These are phyloP conservation scores for Neogale vison DNA, from an alignment of 2,113 vertebrate genomes.

Conservation along the genomic window DNA sequence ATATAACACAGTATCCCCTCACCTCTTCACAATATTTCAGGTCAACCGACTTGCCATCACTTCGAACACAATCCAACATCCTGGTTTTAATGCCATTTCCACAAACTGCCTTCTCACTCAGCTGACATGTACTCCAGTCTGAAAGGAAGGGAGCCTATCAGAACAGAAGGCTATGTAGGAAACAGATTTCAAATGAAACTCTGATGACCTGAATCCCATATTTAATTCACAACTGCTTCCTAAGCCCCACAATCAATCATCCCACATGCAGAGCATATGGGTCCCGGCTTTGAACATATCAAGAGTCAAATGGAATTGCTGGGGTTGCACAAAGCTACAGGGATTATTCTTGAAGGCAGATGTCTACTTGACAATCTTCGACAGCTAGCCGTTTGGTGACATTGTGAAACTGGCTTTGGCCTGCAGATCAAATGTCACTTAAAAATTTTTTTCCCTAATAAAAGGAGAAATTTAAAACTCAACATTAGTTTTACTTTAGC, in stretches of 20 bases:
- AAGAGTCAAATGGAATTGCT: constrained; percentile 63
- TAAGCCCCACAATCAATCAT: constrained; percentile 68
- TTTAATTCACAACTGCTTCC: constrained; percentile 67
- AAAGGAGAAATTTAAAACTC: background rate
- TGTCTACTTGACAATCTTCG: constrained; percentile 47
- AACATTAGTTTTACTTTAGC: background rate
- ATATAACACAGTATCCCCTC: constrained; percentile 73
- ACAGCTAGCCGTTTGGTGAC: constrained; percentile 7
- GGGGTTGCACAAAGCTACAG: constrained; percentile 3
- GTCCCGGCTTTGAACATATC: constrained; percentile 52
- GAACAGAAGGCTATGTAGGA: background rate
- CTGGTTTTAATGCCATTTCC: constrained; percentile 95
- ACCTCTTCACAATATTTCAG: constrained; percentile 96
- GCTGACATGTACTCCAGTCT: constrained; percentile 99
- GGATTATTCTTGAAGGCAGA: constrained; percentile 67
- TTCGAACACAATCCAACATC: constrained; percentile 98
- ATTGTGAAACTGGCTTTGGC: background rate
- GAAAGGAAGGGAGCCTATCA: constrained; percentile 67
- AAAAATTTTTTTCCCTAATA: constrained; percentile 19
- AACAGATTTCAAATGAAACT: constrained; percentile 54
- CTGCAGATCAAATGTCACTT: constrained; percentile 34
- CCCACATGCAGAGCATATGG: constrained; percentile 60
- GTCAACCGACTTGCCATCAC: constrained; percentile 96
- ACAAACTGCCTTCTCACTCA: constrained; percentile 95
- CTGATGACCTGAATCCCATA: constrained; percentile 53